Evolutionary conservation across 2,888 invertebrate species (phyloP).

Genomic region (Drosophila antonietae): DNA sequence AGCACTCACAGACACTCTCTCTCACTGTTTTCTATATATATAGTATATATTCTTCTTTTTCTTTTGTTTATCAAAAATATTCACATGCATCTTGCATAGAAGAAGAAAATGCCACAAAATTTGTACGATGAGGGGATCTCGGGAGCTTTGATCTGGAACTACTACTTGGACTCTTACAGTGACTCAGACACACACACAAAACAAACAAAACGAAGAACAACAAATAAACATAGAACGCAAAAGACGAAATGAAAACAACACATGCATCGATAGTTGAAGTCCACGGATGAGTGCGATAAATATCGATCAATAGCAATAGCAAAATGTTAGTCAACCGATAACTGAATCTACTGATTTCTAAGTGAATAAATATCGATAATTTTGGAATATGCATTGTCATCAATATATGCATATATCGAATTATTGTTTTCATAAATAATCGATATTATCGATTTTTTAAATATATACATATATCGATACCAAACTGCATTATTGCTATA

Average conservation of each 20-base stretch:
- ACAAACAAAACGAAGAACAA: neutral
- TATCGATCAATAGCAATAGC: neutral
- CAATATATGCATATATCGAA: neutral
- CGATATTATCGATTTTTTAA: neutral
- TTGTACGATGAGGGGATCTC: neutral
- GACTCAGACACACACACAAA: constrained; percentile 15
- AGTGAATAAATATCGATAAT: neutral
- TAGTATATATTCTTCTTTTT: neutral
- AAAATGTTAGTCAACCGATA: neutral
- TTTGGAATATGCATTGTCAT: neutral
- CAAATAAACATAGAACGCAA: neutral
- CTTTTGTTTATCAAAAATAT: constrained; percentile 18
- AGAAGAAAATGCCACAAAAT: constrained; percentile 46
- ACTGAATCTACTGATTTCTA: neutral
- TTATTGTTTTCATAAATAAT: neutral
- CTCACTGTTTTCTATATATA: neutral
- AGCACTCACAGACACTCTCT: constrained; percentile 52
- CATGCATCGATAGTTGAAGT: constrained; percentile 26
- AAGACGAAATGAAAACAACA: constrained; percentile 14
- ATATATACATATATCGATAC: neutral
- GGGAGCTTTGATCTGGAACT: neutral
- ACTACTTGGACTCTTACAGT: constrained; percentile 6
- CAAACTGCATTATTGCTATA: no score
- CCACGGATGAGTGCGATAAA: constrained; percentile 19
- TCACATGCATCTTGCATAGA: constrained; percentile 73